Evolutionary conservation across 2,888 invertebrate genomes (phyloP), one percentile per base, ranked within the genome.

Genomic region (Hymenopus coronatus): DNA sequence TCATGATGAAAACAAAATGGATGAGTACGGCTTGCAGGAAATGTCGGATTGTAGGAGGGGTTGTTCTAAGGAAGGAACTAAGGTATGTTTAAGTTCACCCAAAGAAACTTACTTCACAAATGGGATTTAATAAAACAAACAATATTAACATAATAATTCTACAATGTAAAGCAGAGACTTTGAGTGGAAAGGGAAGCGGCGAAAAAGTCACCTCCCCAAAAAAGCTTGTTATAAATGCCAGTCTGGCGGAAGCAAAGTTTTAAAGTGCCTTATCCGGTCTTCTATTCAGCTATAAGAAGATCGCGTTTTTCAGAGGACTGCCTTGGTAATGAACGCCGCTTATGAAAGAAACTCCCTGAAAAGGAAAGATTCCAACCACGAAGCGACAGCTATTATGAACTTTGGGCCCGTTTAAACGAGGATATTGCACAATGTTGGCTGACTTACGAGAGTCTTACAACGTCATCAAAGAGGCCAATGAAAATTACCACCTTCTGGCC

Each of bases 371-470:
- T 87, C 87, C 82, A 87, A 82, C 87, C 81, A 87, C n/a, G 87
- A 87, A 82, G 87, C 33, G n/a, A 87, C 28, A 8, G 87, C 82
- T 87, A 87, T 87, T 87, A 87, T 82, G n/a, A 87, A 87, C 54
- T 82, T 87, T 85, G 25, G n/a, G 84, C 20, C 33, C 84, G 25
- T 84, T 84, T 84, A 84, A 30, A 20, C 82, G 87, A 87, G 87
- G 87, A 87, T 87, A 87, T 87, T 87, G 87, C 87, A 87, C 87
- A 87, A 27, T 87, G 82, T 70, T 81, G 81, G 87, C 81, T 87
- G 87, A 87, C 81, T 87, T 87, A 87, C 87, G 82, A 46, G 46
- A 70, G 46, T 46, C 40, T 85, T 46, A 46, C 40, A 54, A 40
- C 46, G 40, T 82, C 87, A 82, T 87, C 87, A 28, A 86, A 86